Percentiles rank a stretch among this genome's conserved stretches.
Evolutionary conservation across 1,140 invertebrate species (phyloP).

Genomic region (Stenopsyche tienmushanensis): DNA sequence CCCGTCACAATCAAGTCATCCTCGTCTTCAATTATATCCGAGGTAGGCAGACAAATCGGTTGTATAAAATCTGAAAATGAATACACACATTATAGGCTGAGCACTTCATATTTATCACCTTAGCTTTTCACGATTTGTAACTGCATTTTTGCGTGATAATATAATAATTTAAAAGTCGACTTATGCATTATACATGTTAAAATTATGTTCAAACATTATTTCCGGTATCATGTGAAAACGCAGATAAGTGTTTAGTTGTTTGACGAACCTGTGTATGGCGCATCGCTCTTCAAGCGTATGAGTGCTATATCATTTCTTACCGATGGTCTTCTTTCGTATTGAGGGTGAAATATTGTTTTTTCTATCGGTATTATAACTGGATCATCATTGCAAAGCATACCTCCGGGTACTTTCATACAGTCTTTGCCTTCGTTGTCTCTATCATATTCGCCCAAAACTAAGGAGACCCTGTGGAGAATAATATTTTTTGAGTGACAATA

Average conservation of each 20-base stretch:
- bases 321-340: constrained; percentile 46
- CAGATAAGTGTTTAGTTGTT: no score
- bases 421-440: constrained; percentile 46
- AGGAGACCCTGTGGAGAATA: constrained; percentile 43
- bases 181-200: no score
- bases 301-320: constrained; percentile 55
- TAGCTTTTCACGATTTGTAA: no score
- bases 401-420: constrained; percentile 46
- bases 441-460: constrained; percentile 57
- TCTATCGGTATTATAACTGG: constrained; percentile 46
- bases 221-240: no score
- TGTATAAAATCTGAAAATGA: constrained; percentile 28
- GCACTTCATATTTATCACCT: no score
- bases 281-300: constrained; percentile 47
- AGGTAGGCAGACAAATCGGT: constrained; percentile 30
- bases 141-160: no score
- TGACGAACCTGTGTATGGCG: no score
- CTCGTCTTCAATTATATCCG: neutral
- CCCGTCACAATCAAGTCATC: neutral
- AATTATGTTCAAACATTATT: no score
- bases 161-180: no score
- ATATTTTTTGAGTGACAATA: no score
- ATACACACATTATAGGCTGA: no score
- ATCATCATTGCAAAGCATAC: constrained; percentile 45
- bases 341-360: constrained; percentile 49